Conservation (phyloP, 2,797 vertebrate species). For the Myotis myotis region DNA sequence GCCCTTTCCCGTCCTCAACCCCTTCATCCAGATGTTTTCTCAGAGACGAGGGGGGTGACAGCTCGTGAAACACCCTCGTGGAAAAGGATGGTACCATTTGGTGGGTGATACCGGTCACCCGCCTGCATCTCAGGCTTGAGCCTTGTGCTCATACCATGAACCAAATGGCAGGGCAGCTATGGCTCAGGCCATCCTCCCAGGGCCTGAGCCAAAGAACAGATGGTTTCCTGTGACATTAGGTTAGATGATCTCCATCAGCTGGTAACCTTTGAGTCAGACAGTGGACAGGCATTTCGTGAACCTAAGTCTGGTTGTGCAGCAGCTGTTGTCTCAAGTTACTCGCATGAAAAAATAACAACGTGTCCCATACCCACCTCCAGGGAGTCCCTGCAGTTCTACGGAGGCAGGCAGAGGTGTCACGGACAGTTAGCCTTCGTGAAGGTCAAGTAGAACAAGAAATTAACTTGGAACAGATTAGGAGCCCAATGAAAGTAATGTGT, state of each 20-base stretch:
- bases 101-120: fast-evolving
- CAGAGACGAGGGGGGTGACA: not conserved
- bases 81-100: not conserved
- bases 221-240: not conserved
- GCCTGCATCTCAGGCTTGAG: not conserved
- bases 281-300: not conserved
- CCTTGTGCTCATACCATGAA: not conserved
- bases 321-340: not conserved
- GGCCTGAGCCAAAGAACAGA: not conserved
- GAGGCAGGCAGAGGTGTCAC: not conserved
- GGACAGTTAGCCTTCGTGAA: not conserved
- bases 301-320: not conserved
- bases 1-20: fast-evolving
- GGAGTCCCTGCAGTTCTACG: not conserved
- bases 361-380: not conserved
- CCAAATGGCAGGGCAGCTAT: too few relatives aligned
- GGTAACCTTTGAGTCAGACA: not conserved
- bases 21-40: not conserved
- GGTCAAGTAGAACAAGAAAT: not conserved
- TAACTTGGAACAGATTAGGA: not conserved
- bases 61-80: not conserved
- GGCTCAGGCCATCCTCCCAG: not conserved
- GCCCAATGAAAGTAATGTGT: not conserved
- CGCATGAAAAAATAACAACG: not conserved
- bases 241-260: not conserved